Evolutionary conservation across 2,888 invertebrate species (phyloP), one percentile per base, ranked within the genome.

Genomic region (Microchrysa polita): DNA sequence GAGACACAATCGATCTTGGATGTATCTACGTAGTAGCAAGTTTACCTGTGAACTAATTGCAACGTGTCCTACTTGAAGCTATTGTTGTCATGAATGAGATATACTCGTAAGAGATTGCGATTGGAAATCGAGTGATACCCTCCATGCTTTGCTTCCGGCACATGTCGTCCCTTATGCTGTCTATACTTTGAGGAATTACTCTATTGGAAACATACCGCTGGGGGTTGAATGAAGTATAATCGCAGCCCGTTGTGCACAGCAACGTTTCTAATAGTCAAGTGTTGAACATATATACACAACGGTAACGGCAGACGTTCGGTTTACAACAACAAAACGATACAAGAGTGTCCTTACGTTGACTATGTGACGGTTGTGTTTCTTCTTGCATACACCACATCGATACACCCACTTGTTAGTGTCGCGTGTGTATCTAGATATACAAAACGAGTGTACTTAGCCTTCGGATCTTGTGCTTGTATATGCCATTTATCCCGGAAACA

Each of bases 31-130:
- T 52, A 55, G 10, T 10, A 5, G 16, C 48, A 2, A 48, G 7
- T 55, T 52, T 52, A 14, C 22, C 55, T 20, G 55, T 20, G 55
- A n/a, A 55, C 22, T 55, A 20, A 20, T 18, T 10, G 14, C 55
- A 20, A 20, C 55, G 22, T 20, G 40, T 40, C 23, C 61, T 18
- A 34, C 42, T 14, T 27, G 27, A 34, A 40, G 34, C 61, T 61
- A 34, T 34, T 34, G 40, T 61, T 40, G 18, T n/a, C 34, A 42
- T 40, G 34, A 61, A 34, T 61, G 61, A 61, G 61, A 42, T 61
- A 18, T 61, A n/a, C n/a, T n/a, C n/a, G n/a, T n/a, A n/a, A 40
- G 61, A 34, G 27, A 60, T 23, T 40, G 34, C 18, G 61, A 61
- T 61, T 40, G 61, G 61, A 61, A 40, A 34, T 16, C 55, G 12